phyloP scores from a whole-genome alignment of 2,888 invertebrate species.

The Tridacna crocea region DNA sequence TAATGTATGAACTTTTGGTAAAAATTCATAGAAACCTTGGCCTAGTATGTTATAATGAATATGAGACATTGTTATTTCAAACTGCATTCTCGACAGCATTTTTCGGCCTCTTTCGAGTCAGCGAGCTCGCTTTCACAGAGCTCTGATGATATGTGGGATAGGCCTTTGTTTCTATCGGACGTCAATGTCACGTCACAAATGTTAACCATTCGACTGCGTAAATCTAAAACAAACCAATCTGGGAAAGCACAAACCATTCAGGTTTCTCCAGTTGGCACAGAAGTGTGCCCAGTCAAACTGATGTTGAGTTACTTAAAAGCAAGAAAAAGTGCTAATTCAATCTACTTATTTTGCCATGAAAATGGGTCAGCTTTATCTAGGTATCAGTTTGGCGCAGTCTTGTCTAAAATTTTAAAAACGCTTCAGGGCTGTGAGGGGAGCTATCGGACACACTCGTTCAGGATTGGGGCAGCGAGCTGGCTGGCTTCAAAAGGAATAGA shows the following conservation, averaged over 20 bases:
- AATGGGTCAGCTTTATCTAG: conserved; percentile 20
- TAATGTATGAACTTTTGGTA: conserved; percentile 7
- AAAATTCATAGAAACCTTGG: not conserved
- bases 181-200: not conserved
- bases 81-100: conserved; percentile 38
- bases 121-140: too few relatives aligned
- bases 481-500: conserved; percentile 18
- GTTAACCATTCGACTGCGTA: conserved; percentile 15
- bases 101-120: conserved; percentile 45
- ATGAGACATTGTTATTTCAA: conserved; percentile 31
- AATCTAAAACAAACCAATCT: conserved; percentile 34
- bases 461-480: conserved; percentile 39
- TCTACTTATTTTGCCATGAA: conserved; percentile 35
- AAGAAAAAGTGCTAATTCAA: too few relatives aligned
- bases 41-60: conserved; percentile 27
- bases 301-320: too few relatives aligned
- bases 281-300: too few relatives aligned
- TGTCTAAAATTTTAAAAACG: conserved; percentile 20
- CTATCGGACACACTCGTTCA: conserved; percentile 32
- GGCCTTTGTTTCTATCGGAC: too few relatives aligned
- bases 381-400: conserved; percentile 41
- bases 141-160: too few relatives aligned
- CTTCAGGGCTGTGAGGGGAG: not conserved
- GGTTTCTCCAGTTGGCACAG: conserved; percentile 1
- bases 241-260: not conserved